Evolutionary conservation across 2,888 invertebrate species (phyloP), one percentile per base, ranked within the genome.

Genomic region (Pristionchus arcanus): DNA sequence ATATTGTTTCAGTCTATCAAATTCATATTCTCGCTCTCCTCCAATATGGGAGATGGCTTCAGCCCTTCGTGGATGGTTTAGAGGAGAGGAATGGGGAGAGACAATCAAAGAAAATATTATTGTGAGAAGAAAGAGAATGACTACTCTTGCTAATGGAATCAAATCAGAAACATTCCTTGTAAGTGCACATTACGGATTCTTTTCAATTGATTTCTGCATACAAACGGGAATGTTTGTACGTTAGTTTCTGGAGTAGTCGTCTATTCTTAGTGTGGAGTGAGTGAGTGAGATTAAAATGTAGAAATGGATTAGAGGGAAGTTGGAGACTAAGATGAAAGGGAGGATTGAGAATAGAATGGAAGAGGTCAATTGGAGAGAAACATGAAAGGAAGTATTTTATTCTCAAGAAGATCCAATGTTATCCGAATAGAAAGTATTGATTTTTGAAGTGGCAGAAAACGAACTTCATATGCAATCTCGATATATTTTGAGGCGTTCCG

Each of bases 241-340:
- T 49, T 49, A 49, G 42, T 13, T 49, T 11, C 16, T 16, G 68
- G 28, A 68, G 68, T 68, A 68, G 42, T 13, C 68, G 68, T 63
- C 68, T 68, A 31, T 68, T 68, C 63, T 25, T 63, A 63, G 21
- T 63, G 63, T 68, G 68, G 68, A 68, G 68, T 28, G 28, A 68
- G 28, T 68, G 68, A 63, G 68, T 68, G 68, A 68, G 68, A 68
- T 68, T 68, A 68, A 68, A 68, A 68, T 68, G 68, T 68, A 68
- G 28, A 2, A 68, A n/a, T 28, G 68, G 68, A 68, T 68, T 68
- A 68, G 68, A 68, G 63, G 15, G 63, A n/a, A 63, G 63, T 63
- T 63, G 63, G 63, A 63, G 63, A 25, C 63, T n/a, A 63, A 68
- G 68, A 68, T 16, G 68, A n/a, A 31, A 68, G 68, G 68, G n/a